Base-by-base conservation (phyloP, 1,140 invertebrate genomes). In the Dufourea novaeangliae region DNA sequence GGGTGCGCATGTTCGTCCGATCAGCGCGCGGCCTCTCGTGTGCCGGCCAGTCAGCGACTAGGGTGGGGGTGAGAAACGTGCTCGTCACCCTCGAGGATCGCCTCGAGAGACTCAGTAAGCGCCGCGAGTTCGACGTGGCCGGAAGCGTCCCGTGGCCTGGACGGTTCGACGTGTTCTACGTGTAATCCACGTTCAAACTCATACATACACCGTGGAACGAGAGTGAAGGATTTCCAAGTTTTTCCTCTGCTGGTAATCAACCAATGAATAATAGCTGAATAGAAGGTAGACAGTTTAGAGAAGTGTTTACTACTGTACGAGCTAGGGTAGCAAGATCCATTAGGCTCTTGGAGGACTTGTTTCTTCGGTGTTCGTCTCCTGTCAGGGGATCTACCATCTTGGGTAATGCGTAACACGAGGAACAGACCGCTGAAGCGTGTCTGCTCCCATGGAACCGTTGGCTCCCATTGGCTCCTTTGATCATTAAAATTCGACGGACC, bases 81-180 rank as follows among this genome's bases (percentile, higher is more conserved):
- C 80, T 81, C 85, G 63, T 76, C 71, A 57, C 59, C 62, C 68
- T 80, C 74, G 83, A 84, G 72, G 67, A 73, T 69, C 78, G 79
- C 66, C 69, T 67, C 62, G 68, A 71, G 72, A 84, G 80, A 85
- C 81, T 91, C 90, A 92, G 91, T 92, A 85, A 84, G 89, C 88
- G 87, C 88, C 83, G 88, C 87, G 86, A 90, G 82, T 87, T 88
- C 82, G 85, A 82, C 80, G 82, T 78, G 73, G 84, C 52, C 82
- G 86, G 83, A 85, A 79, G 83, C 56, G 41, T 72, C 64, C 74
- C 77, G 77, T 57, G 78, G 68, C 29, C 63, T 64, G n/a, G 20
- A 25, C 54, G 12, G 59, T 50, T 37, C 17, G 52, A 29, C 34
- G 54, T 44, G 32, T n/a, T n/a, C n/a, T n/a, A n/a, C n/a, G n/a